These are phyloP conservation scores for Bagarius yarrelli DNA, from an alignment of 2,113 vertebrate genomes.

Conservation along the genomic window DNA sequence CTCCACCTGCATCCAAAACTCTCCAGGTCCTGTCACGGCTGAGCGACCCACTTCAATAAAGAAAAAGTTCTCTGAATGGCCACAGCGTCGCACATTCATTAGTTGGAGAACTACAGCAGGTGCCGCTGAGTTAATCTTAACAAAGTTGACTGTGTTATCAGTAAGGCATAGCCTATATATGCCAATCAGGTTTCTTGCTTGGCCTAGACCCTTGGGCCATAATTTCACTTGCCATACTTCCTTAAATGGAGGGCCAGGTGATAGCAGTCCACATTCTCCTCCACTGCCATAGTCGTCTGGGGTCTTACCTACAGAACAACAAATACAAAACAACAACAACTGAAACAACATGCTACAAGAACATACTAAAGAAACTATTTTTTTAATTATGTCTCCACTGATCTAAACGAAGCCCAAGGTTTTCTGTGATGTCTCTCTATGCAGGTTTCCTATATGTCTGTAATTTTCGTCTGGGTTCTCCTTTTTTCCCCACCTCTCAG, in stretches of 20 bases:
- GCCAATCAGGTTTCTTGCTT: constrained; percentile 75
- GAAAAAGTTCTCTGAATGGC: constrained; percentile 81
- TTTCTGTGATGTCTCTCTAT: neutral
- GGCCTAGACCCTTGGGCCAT: constrained; percentile 78
- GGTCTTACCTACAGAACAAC: constrained; percentile 65
- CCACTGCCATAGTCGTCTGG: constrained; percentile 74
- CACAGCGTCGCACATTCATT: constrained; percentile 79
- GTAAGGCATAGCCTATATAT: constrained; percentile 79
- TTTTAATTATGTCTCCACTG: neutral
- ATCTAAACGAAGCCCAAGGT: neutral
- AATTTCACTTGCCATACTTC: constrained; percentile 84
- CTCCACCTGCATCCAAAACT: constrained; percentile 86
- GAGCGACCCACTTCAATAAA: constrained; percentile 82
- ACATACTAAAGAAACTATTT: neutral
- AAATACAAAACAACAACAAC: constrained; percentile 24
- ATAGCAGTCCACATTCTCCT: constrained; percentile 68
- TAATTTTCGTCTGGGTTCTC: neutral
- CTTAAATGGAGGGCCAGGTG: constrained; percentile 74
- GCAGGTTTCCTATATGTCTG: too few relatives aligned
- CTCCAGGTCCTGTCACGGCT: constrained; percentile 74
- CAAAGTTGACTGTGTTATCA: constrained; percentile 77
- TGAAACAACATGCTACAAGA: neutral
- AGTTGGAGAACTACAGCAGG: constrained; percentile 78
- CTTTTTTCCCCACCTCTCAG: neutral
- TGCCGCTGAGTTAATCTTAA: constrained; percentile 75